Percentiles rank a stretch among this genome's conserved stretches.
These are phyloP conservation scores for Cataglyphis albicans DNA, from an alignment of 2,888 invertebrate species.

Conservation along the genomic window DNA sequence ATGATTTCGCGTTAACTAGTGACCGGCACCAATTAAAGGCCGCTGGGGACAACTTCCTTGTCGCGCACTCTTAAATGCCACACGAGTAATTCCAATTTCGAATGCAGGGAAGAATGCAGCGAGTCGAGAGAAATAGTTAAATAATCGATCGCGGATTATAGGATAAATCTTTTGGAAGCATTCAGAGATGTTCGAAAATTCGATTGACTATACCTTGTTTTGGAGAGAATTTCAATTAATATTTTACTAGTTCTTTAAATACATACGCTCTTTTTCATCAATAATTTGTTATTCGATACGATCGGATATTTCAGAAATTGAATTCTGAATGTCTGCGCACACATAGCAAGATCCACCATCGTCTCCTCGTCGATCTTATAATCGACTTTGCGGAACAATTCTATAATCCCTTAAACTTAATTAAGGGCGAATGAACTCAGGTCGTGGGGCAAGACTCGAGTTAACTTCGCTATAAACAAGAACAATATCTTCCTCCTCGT, in stretches of 20 bases:
- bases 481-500: conserved; percentile 81
- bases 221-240: conserved; percentile 40
- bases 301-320: conserved; percentile 11
- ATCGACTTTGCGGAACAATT: conserved; percentile 85
- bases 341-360: neutral
- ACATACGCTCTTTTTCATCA: conserved; percentile 48
- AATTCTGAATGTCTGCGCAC: conserved; percentile 7
- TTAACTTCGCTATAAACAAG: conserved; percentile 83
- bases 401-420: conserved; percentile 85
- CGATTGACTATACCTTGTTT: conserved; percentile 44
- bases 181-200: conserved; percentile 45
- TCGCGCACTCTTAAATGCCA: conserved; percentile 62
- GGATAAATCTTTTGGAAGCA: conserved; percentile 55
- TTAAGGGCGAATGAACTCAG: conserved; percentile 79
- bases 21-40: conserved; percentile 73
- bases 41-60: conserved; percentile 56
- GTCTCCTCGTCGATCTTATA: conserved; percentile 75
- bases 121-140: conserved; percentile 13
- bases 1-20: conserved; percentile 73
- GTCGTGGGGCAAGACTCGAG: conserved; percentile 74
- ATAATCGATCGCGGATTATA: conserved; percentile 39
- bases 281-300: neutral
- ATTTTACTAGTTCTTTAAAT: conserved; percentile 6
- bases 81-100: conserved; percentile 59
- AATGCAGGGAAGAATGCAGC: conserved; percentile 45